A percentile compares a stretch with the other conserved stretches of the same genome.
These are phyloP conservation scores for Myripristis jacobus DNA, from an alignment of 2,797 vertebrate genomes.

Conservation along the genomic window DNA sequence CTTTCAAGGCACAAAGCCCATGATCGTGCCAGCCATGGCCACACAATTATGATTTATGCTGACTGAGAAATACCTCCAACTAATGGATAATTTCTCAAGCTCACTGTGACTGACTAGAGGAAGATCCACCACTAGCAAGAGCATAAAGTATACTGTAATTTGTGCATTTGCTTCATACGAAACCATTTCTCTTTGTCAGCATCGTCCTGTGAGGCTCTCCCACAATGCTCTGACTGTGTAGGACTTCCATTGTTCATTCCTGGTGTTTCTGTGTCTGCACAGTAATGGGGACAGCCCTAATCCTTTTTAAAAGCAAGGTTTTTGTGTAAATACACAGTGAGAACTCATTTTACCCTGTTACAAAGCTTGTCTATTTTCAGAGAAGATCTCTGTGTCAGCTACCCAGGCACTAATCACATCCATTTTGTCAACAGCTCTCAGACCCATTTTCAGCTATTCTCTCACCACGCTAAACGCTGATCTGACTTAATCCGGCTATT, in stretches of 20 bases:
- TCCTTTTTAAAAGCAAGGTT: constrained; percentile 46
- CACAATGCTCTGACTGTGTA: constrained; percentile 23
- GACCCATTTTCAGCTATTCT: constrained; percentile 20
- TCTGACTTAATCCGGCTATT: constrained; percentile 41
- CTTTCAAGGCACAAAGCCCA: constrained; percentile 42
- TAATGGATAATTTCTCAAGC: constrained; percentile 41
- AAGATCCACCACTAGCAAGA: not conserved
- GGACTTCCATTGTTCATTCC: constrained; percentile 40
- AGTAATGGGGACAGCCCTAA: constrained; percentile 50
- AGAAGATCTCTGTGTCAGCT: constrained; percentile 34
- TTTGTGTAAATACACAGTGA: constrained; percentile 18
- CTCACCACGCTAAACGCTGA: constrained; percentile 38
- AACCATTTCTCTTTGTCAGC: constrained; percentile 38
- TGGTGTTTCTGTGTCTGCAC: constrained; percentile 24
- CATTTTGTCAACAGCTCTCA: constrained; percentile 47
- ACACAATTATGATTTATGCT: constrained; percentile 48
- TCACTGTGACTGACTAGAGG: constrained; percentile 1
- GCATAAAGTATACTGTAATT: not conserved
- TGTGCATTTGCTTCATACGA: constrained; percentile 29
- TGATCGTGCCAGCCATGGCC: constrained; percentile 36
- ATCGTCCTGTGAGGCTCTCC: constrained; percentile 16
- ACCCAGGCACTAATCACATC: constrained; percentile 40
- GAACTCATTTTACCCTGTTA: constrained; percentile 38
- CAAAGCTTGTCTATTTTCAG: constrained; percentile 50
- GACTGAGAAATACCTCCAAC: constrained; percentile 56